Evolutionary conservation across 2,797 vertebrate genomes (phyloP).

Genomic region (Pangasius sanitwongsei): DNA sequence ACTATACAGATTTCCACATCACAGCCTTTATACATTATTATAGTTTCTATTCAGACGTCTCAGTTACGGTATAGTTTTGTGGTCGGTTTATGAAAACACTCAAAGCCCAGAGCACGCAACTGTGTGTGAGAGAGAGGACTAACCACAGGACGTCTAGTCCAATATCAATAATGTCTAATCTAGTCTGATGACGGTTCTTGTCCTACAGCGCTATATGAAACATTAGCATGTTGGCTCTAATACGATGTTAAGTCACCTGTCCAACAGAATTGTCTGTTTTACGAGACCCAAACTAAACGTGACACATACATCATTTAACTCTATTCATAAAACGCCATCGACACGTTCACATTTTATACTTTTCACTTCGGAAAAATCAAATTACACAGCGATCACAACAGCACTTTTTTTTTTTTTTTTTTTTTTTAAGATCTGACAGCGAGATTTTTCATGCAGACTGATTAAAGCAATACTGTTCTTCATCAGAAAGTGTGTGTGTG

Average conservation of each 20-base stretch:
- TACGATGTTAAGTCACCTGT: neutral
- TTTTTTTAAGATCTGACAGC: constrained; percentile 25
- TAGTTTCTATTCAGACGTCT: constrained; percentile 8
- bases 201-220: neutral
- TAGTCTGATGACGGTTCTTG: neutral
- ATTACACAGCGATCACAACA: constrained; percentile 46
- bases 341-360: constrained; percentile 33
- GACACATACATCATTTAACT: constrained; percentile 12
- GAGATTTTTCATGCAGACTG: constrained; percentile 49
- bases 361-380: constrained; percentile 34
- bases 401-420: neutral
- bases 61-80: neutral
- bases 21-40: constrained; percentile 6
- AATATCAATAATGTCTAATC: constrained; percentile 24
- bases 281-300: constrained; percentile 26
- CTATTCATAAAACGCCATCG: constrained; percentile 31
- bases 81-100: constrained; percentile 12
- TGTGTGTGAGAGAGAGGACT: neutral
- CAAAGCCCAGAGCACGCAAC: neutral
- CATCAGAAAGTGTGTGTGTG: neutral
- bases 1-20: constrained; percentile 8
- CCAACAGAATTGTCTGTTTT: constrained; percentile 3
- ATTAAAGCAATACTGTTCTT: constrained; percentile 33
- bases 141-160: constrained; percentile 24
- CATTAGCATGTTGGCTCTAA: neutral